Percentiles rank a stretch among this genome's conserved stretches.
Conservation (phyloP, 1,140 invertebrate genomes). For the Microplitis mediator region DNA sequence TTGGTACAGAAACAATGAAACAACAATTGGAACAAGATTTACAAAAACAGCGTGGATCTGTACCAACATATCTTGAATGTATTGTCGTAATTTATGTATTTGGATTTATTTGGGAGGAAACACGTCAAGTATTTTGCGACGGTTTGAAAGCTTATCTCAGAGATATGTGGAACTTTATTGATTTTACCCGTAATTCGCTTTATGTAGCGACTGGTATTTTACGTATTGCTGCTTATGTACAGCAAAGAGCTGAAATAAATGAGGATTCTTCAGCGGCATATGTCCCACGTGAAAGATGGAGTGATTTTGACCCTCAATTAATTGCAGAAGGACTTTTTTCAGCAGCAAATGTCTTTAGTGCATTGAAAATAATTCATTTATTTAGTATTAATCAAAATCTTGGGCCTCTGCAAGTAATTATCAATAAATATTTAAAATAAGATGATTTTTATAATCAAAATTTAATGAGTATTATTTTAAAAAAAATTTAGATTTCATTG, state of each 20-base stretch:
- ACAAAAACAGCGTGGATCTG: slow-evolving; percentile 75
- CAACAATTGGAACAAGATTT: slow-evolving; percentile 66
- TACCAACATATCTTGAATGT: slow-evolving; percentile 78
- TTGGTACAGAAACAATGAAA: slow-evolving; percentile 72
- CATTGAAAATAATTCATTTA: slow-evolving; percentile 85
- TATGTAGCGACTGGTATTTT: slow-evolving; percentile 82
- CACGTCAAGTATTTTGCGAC: slow-evolving; percentile 84
- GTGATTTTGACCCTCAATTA: slow-evolving; percentile 91
- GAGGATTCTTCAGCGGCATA: slow-evolving; percentile 70
- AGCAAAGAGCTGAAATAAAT: slow-evolving; percentile 73
- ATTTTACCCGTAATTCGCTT: slow-evolving; percentile 87
- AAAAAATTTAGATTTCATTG: slow-evolving; percentile 70
- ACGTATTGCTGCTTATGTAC: slow-evolving; percentile 77
- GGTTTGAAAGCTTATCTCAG: slow-evolving; percentile 83
- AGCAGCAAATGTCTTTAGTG: slow-evolving; percentile 87
- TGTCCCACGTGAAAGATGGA: slow-evolving; percentile 84
- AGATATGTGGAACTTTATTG: slow-evolving; percentile 97
- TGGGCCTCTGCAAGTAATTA: slow-evolving; percentile 70
- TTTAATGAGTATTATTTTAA: background rate
- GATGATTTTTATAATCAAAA: background rate
- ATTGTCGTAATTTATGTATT: slow-evolving; percentile 79
- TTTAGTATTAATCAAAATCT: slow-evolving; percentile 91
- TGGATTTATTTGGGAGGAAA: slow-evolving; percentile 90
- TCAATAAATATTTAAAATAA: background rate
- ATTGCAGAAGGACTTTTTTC: slow-evolving; percentile 94